These are phyloP conservation scores for Tenualosa thibaudeaui DNA, from an alignment of 2,797 vertebrate species.

Conservation along the genomic window DNA sequence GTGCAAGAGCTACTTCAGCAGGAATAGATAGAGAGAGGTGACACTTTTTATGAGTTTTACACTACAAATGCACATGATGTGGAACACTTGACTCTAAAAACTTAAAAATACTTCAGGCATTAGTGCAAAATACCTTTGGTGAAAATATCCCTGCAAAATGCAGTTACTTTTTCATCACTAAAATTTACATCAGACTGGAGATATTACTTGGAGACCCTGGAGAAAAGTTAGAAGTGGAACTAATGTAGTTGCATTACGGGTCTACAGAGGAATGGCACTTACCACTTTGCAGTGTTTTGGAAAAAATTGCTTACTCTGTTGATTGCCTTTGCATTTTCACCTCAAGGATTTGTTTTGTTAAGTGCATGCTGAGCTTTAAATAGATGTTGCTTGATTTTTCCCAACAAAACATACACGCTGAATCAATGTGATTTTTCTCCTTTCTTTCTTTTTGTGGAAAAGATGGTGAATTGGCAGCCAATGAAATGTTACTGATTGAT, in stretches of 20 bases:
- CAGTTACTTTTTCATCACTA: background rate
- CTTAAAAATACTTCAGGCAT: background rate
- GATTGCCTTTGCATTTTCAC: slow-evolving; percentile 44
- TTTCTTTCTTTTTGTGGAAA: background rate
- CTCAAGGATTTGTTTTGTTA: slow-evolving; percentile 38
- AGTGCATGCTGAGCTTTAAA: slow-evolving; percentile 26
- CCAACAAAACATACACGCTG: background rate
- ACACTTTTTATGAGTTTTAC: background rate
- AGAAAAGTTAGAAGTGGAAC: background rate
- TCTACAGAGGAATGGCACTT: slow-evolving; percentile 26
- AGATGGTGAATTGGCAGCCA: background rate
- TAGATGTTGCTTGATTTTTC: background rate
- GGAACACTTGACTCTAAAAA: background rate
- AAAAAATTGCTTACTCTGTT: slow-evolving; percentile 44
- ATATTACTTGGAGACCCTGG: background rate
- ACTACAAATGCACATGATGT: background rate
- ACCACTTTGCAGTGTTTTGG: slow-evolving; percentile 33
- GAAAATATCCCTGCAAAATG: background rate
- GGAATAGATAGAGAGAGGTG: background rate
- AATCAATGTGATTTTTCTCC: background rate
- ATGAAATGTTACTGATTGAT: background rate
- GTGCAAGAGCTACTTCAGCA: background rate
- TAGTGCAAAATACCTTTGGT: background rate
- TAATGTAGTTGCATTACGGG: background rate
- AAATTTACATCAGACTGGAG: background rate